These are phyloP conservation scores for Trichacis sp. DNA, from an alignment of 2,888 invertebrate species.

Conservation along the genomic window DNA sequence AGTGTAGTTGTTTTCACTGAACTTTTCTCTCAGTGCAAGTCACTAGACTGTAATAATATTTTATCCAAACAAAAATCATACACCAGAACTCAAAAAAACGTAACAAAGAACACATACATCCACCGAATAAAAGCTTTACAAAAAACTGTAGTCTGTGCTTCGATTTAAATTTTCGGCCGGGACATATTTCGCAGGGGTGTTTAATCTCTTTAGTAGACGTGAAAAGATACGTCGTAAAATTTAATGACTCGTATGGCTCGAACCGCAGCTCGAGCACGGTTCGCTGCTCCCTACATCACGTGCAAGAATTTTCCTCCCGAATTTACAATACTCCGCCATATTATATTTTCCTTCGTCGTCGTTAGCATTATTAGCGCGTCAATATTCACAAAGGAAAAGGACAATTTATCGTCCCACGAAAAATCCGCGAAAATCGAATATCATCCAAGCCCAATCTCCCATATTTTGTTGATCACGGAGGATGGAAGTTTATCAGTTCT, in stretches of 20 bases:
- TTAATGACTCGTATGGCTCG: conserved; percentile 41
- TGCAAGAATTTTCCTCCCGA: conserved; percentile 38
- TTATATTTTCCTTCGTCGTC: conserved; percentile 27
- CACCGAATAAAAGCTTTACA: not conserved
- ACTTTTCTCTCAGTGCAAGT: too few species aligned
- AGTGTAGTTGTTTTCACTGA: too few species aligned
- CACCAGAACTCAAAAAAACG: too few species aligned
- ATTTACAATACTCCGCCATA: conserved; percentile 32
- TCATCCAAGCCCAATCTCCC: too few species aligned
- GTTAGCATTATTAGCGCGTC: not conserved
- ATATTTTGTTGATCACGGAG: too few species aligned
- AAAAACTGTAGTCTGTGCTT: not conserved
- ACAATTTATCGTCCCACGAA: not conserved
- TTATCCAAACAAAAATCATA: too few species aligned
- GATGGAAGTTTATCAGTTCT: too few species aligned
- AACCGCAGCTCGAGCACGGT: conserved; percentile 22
- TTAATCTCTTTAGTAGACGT: conserved; percentile 42
- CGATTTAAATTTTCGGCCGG: not conserved
- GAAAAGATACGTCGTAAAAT: conserved; percentile 45
- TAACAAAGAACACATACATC: too few species aligned
- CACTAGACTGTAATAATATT: too few species aligned
- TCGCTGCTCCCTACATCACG: conserved; percentile 26
- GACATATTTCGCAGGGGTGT: conserved; percentile 40
- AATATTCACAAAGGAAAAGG: not conserved
- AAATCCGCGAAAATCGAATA: not conserved